Conservation (phyloP, 2,888 invertebrate genomes). For the Liodrosophila aerea region DNA sequence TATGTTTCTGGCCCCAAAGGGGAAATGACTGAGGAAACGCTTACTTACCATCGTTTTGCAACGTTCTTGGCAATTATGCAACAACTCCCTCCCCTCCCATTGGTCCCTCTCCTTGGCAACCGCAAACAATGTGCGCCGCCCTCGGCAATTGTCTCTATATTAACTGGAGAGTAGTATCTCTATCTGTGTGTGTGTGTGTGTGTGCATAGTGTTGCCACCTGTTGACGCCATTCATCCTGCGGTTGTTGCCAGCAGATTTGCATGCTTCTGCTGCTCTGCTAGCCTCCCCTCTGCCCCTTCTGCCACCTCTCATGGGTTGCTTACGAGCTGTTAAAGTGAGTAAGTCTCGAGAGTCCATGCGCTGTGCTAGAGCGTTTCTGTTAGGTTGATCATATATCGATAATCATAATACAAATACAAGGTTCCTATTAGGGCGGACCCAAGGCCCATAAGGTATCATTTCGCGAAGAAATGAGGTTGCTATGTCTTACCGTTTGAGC, state of each 20-base stretch:
- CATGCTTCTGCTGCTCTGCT: too few species aligned
- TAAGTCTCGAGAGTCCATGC: too few species aligned
- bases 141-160: constrained; percentile 48
- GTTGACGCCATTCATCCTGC: constrained; percentile 36
- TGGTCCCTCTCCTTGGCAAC: background rate
- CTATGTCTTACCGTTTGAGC: too few species aligned
- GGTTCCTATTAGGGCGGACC: too few species aligned
- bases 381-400: too few species aligned
- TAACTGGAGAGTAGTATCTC: too few species aligned
- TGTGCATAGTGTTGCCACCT: constrained; percentile 31
- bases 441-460: too few species aligned
- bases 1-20: constrained; percentile 29
- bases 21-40: constrained; percentile 27
- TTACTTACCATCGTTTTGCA: constrained; percentile 33
- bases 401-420: too few species aligned
- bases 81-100: constrained; percentile 2
- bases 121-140: constrained; percentile 26
- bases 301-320: constrained; percentile 9
- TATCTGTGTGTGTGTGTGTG: background rate
- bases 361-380: too few species aligned
- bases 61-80: constrained; percentile 53
- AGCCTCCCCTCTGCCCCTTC: constrained; percentile 6
- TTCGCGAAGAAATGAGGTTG: too few species aligned
- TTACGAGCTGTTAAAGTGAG: constrained; percentile 9
- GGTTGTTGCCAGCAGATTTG: constrained; percentile 36